phyloP scores from a whole-genome alignment of 1,140 invertebrate species.

The Laodelphax striatellus region DNA sequence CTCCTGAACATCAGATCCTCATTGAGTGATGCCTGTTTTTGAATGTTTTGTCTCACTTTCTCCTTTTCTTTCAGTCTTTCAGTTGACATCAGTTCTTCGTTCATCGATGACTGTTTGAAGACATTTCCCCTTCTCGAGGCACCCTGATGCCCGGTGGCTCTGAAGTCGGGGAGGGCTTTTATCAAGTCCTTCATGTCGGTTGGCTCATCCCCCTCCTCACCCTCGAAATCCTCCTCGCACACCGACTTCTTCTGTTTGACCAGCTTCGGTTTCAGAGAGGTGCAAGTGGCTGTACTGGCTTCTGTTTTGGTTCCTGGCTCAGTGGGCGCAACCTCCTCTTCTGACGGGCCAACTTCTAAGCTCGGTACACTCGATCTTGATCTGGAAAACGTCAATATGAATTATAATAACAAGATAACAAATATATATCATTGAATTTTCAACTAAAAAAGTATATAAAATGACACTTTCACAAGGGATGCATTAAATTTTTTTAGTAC shows the following conservation, averaged over 20 bases:
- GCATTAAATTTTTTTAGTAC: too few species aligned
- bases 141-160: conserved; percentile 32
- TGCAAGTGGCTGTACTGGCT: conserved; percentile 11
- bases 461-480: too few species aligned
- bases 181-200: conserved; percentile 49
- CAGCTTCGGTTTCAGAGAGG: conserved; percentile 43
- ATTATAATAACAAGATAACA: too few species aligned
- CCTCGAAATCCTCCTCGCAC: conserved; percentile 42
- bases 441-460: too few species aligned
- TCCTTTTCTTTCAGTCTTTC: conserved; percentile 74
- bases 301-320: conserved; percentile 5
- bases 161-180: conserved; percentile 46
- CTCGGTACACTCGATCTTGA: conserved; percentile 64
- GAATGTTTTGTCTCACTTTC: conserved; percentile 68
- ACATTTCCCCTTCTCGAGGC: conserved; percentile 43
- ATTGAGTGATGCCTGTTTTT: conserved; percentile 78
- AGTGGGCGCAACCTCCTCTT: conserved; percentile 7
- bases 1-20: conserved; percentile 71
- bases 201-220: conserved; percentile 46
- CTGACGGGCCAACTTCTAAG: conserved; percentile 32
- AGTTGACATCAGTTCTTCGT: conserved; percentile 77
- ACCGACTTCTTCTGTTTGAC: conserved; percentile 73
- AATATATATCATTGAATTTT: too few species aligned
- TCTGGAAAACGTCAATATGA: not conserved
- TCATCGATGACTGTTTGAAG: conserved; percentile 76